Evolutionary conservation across 2,888 invertebrate species (phyloP).

Genomic region (Bellardia pandia): DNA sequence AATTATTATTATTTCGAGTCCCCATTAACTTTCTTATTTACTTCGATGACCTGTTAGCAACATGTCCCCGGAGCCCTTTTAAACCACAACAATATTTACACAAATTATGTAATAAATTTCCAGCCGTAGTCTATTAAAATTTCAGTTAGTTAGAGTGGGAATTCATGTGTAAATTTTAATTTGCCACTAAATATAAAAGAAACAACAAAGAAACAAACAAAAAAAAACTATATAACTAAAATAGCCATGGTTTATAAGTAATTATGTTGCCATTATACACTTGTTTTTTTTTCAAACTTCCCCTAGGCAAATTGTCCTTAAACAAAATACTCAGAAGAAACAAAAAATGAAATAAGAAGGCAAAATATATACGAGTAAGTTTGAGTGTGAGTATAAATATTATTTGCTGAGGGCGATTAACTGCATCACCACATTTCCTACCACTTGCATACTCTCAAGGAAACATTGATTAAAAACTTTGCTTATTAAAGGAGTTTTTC

Average conservation of each 20-base stretch:
- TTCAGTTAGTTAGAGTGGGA: background rate
- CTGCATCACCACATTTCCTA: no score
- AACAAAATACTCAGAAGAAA: no score
- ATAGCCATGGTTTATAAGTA: constrained; percentile 52
- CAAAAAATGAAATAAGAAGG: no score
- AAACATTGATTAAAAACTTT: background rate
- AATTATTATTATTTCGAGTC: no score
- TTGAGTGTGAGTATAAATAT: background rate
- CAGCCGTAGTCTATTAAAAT: constrained; percentile 16
- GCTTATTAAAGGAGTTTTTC: background rate
- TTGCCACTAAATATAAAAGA: constrained; percentile 28
- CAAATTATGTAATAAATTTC: constrained; percentile 19
- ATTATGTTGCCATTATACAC: constrained; percentile 48
- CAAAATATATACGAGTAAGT: background rate
- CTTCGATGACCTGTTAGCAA: background rate
- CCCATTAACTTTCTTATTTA: no score
- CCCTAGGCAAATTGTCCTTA: constrained; percentile 43
- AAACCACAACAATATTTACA: constrained; percentile 6
- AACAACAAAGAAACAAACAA: background rate
- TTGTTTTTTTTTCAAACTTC: background rate
- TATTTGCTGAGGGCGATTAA: no score
- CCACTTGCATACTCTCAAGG: background rate
- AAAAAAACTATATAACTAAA: constrained; percentile 21
- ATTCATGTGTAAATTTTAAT: constrained; percentile 52
- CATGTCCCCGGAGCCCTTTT: constrained; percentile 18